phyloP scores from a whole-genome alignment of 2,888 invertebrate genomes.

The Agrochola lychnidis region DNA sequence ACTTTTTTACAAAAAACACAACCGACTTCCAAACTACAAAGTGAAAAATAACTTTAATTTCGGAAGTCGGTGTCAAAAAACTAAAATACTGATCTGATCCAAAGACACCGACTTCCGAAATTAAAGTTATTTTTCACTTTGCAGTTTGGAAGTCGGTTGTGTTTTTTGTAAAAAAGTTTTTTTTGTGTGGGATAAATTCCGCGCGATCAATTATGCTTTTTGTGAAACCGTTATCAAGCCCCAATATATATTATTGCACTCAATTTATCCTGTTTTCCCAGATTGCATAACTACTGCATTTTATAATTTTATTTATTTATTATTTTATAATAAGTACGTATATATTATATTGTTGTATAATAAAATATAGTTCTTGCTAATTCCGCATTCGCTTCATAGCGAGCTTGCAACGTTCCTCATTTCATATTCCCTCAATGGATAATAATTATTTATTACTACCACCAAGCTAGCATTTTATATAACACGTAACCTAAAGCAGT shows the following conservation, averaged over 20 bases:
- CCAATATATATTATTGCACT: neutral
- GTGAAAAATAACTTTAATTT: no score
- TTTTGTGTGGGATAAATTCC: neutral
- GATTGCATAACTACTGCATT: neutral
- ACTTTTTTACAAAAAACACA: no score
- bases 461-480: conserved; percentile 45
- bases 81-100: no score
- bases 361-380: conserved; percentile 9
- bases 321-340: conserved; percentile 2
- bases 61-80: no score
- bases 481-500: conserved; percentile 13
- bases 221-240: neutral
- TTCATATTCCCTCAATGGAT: conserved; percentile 57
- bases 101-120: no score
- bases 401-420: conserved; percentile 45
- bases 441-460: conserved; percentile 54
- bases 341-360: conserved; percentile 23
- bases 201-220: conserved; percentile 11
- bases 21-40: no score
- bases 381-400: conserved; percentile 11
- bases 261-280: neutral
- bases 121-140: no score
- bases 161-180: no score
- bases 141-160: no score
- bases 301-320: conserved; percentile 8